A percentile compares a stretch with the other conserved stretches of the same genome.
Evolutionary conservation across 2,113 vertebrate species (phyloP).

Genomic region (Miniopterus natalensis): DNA sequence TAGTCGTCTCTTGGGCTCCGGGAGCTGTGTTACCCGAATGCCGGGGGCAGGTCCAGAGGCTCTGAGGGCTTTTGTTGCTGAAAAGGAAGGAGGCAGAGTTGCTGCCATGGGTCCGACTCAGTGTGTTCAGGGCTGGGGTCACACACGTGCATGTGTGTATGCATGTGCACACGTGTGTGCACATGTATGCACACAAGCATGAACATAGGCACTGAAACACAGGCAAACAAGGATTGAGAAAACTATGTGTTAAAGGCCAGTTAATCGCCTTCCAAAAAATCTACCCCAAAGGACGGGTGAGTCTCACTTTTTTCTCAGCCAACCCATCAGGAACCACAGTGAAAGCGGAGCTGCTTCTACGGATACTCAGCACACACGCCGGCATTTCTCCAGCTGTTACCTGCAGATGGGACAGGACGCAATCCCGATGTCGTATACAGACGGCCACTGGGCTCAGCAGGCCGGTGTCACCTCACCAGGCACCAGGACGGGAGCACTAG

Average conservation of each 20-base stretch:
- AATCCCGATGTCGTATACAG: rapidly evolving
- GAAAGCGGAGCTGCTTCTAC: neutral
- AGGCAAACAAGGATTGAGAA: neutral
- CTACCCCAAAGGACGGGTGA: rapidly evolving
- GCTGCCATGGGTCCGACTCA: neutral
- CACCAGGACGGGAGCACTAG: rapidly evolving
- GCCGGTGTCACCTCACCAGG: rapidly evolving
- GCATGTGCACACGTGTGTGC: no score
- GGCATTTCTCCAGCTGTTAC: neutral
- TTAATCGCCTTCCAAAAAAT: neutral
- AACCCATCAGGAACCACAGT: neutral
- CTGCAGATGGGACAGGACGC: neutral
- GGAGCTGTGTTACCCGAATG: neutral
- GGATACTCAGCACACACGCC: rapidly evolving
- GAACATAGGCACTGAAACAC: neutral
- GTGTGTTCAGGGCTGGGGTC: no score
- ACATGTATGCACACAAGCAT: rapidly evolving
- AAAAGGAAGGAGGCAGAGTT: neutral
- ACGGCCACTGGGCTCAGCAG: rapidly evolving
- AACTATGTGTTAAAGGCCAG: neutral
- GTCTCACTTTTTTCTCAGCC: neutral
- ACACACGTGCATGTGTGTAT: neutral
- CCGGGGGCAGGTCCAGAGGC: neutral
- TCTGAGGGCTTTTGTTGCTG: neutral
- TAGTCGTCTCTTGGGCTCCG: slow-evolving; percentile 51